Evolutionary conservation across 2,113 vertebrate species (phyloP).

Genomic region (Cyrtonyx montezumae): DNA sequence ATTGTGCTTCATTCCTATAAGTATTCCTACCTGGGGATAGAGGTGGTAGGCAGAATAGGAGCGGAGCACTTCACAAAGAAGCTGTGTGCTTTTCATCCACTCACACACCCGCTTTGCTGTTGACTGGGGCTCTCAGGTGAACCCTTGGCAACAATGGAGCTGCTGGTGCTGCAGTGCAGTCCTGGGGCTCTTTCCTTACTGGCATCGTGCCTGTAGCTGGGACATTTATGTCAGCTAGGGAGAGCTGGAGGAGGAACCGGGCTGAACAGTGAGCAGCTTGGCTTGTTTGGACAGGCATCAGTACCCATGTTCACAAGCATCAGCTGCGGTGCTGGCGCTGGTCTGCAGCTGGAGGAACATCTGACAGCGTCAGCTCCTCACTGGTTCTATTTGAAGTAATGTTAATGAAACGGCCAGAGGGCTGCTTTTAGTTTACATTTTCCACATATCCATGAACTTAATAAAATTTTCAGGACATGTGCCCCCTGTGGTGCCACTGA

Average conservation of each 20-base stretch:
- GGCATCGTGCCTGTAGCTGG: fast-evolving
- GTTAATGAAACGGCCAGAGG: too few species aligned
- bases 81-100: background rate
- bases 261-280: background rate
- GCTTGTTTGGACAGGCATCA: background rate
- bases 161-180: fast-evolving
- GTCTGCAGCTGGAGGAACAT: background rate
- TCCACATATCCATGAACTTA: background rate
- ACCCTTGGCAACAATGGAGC: background rate
- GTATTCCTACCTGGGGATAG: background rate
- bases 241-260: background rate
- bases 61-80: background rate
- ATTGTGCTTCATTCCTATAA: background rate
- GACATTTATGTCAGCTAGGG: background rate
- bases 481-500: too few species aligned
- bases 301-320: fast-evolving
- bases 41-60: background rate
- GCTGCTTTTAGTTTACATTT: background rate
- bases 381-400: background rate
- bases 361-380: background rate
- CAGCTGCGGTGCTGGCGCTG: background rate
- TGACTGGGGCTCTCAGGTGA: background rate
- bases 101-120: background rate
- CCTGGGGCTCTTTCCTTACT: background rate
- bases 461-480: background rate